Evolutionary conservation across 2,113 vertebrate genomes (phyloP).

Genomic region (Nesogale talazaci): DNA sequence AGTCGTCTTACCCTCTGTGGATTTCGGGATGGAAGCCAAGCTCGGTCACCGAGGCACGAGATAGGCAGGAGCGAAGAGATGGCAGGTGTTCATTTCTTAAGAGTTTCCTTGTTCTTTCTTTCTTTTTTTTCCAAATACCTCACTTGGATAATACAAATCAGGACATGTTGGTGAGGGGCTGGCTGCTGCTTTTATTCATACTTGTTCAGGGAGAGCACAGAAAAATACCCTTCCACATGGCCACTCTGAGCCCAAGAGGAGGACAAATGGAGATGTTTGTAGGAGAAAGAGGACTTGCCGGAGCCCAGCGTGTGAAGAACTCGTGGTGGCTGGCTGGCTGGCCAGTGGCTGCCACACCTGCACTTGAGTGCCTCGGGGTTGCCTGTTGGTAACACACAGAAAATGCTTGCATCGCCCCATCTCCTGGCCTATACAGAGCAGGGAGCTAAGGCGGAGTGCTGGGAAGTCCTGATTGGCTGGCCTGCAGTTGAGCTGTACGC

Average conservation of each 20-base stretch:
- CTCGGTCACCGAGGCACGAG: constrained; percentile 72
- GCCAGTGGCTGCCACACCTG: constrained; percentile 48
- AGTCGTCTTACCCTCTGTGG: constrained; percentile 66
- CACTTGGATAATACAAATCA: constrained; percentile 88
- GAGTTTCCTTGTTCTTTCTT: constrained; percentile 43
- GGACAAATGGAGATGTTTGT: constrained; percentile 82
- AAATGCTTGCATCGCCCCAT: constrained; percentile 52
- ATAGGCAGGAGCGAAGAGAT: constrained; percentile 67
- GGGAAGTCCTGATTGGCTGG: constrained; percentile 54
- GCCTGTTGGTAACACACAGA: constrained; percentile 53
- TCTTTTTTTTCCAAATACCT: constrained; percentile 87
- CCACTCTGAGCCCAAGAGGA: constrained; percentile 80
- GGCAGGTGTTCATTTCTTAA: constrained; percentile 63
- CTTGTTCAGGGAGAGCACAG: constrained; percentile 88
- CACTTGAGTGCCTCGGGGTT: constrained; percentile 62
- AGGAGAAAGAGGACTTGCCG: constrained; percentile 72
- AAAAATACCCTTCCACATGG: constrained; percentile 81
- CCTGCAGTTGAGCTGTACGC: constrained; percentile 64
- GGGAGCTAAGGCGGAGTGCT: constrained; percentile 24
- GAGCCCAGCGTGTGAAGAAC: constrained; percentile 77
- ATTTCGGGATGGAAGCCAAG: constrained; percentile 70
- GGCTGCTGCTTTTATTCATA: constrained; percentile 87
- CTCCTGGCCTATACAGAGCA: constrained; percentile 51
- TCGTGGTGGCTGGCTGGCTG: constrained; percentile 71
- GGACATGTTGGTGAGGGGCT: constrained; percentile 85